Evolutionary conservation across 2,888 invertebrate genomes (phyloP).

Genomic region (Erebia ligea): DNA sequence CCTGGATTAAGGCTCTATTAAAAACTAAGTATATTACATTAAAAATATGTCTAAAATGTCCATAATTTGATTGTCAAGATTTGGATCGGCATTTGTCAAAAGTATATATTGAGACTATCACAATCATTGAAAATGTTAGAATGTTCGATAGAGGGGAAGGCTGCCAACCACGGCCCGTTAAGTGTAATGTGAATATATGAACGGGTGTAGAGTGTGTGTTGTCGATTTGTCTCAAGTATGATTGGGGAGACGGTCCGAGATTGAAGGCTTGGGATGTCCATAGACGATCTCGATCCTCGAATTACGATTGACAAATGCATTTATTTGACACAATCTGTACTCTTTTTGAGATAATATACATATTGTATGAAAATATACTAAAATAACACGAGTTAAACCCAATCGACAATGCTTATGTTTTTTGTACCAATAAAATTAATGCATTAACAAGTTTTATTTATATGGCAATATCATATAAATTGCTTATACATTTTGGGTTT

Average conservation of each 20-base stretch:
- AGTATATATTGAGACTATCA: too few species aligned
- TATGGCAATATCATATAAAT: conserved; percentile 16
- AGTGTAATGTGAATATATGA: conserved; percentile 39
- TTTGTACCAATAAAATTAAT: conserved; percentile 7
- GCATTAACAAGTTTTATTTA: not conserved
- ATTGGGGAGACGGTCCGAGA: conserved; percentile 21
- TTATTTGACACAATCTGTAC: conserved; percentile 28
- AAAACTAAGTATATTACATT: too few species aligned
- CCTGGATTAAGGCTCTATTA: too few species aligned
- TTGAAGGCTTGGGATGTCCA: conserved; percentile 2
- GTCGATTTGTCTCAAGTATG: conserved; percentile 29
- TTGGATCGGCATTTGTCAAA: too few species aligned
- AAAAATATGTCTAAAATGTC: too few species aligned
- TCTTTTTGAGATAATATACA: not conserved
- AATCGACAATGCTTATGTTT: not conserved
- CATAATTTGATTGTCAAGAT: too few species aligned
- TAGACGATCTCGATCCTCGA: conserved; percentile 2
- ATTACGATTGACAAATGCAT: conserved; percentile 30
- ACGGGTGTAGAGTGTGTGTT: conserved; percentile 36
- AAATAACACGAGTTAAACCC: not conserved
- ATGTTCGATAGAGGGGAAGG: too few species aligned
- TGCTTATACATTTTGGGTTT: conserved; percentile 10
- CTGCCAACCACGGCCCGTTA: conserved; percentile 23
- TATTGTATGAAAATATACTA: conserved; percentile 15
- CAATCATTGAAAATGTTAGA: too few species aligned